Evolutionary conservation across 2,888 invertebrate species (phyloP), one percentile per base, ranked within the genome.

Genomic region (Drosophila dives): DNA sequence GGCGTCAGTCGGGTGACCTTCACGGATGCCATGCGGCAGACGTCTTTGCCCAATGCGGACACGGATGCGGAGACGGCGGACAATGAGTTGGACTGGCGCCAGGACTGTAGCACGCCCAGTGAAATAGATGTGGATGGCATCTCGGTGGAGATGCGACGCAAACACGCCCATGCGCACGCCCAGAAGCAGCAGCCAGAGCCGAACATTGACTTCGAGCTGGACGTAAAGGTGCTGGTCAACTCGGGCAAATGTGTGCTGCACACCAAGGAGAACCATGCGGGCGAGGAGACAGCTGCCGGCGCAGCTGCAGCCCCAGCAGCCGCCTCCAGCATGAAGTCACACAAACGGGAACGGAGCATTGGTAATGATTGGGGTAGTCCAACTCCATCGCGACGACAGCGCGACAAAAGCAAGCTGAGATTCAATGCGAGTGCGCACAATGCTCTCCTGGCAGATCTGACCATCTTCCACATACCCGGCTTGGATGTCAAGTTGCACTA

Each of bases 231-330:
- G 51, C 95, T 98, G 87, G 98, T 99, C 72, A 99, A 98, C 93
- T 98, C 98, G 86, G 99, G 99, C 11, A 98, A 99, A 93, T 99
- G 99, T 93, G 98, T 98, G 38, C 94, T 99, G 42, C 99, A 99
- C 92, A 99, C 99, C 3, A 98, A 97, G 93, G 97, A 97, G 4
- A 80, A 76, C 15, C 29, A 60, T 89, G 94, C 94, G 0, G 87
- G 83, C 6, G 72, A 94, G 92, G 64, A 95, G 96, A 53, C 58
- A 0, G 42, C 59, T 0, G 20, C 77, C 0, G 68, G 49, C 10
- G 75, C 55, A 0, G 63, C 81, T 0, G 68, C 71, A 3, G 75
- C 82, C 17, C 85, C 88, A 38, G 62, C 81, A 0, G 65, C 70
- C 2, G 70, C 81, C n/a, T 86, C 88, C 42, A 84, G 83, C 20